Evolutionary conservation across 2,888 invertebrate species (phyloP), one percentile per base, ranked within the genome.

Genomic region (Tuberolachnus salignus): DNA sequence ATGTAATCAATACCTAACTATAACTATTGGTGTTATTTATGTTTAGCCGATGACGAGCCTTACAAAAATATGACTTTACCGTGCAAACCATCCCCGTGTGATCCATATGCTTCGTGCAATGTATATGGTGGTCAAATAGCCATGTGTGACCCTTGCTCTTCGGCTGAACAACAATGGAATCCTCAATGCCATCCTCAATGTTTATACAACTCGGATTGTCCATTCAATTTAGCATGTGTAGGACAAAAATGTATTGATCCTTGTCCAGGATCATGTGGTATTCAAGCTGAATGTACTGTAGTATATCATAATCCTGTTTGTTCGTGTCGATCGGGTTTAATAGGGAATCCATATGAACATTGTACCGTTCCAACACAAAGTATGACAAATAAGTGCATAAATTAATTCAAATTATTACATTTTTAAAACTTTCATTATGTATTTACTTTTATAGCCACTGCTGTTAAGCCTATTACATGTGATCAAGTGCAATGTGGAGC

Each of bases 131-230:
- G 90, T 83, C 90, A 92, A 84, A 90, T 93, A 57, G 94, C 93
- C 1, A 89, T 94, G 83, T 93, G 94, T 84, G 90, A 92, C 85
- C 88, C 90, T n/a, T 94, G 94, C 84, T 87, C 89, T 83, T 90
- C 91, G 61, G 89, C 90, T 1, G 89, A 90, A 82, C 89, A 90
- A 53, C 87, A 88, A 63, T 90, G 90, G 82, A 91, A 91, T 85
- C 91, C 92, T 42, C 88, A 89, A 49, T 94, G 94, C 83, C 88
- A 92, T 84, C 94, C 94, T 49, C 94, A 94, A 86, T 95, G 95
- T 86, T 86, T 94, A 70, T 89, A 91, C 19, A 92, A 91, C 84
- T 90, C 92, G 1, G 94, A 94, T 84, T 94, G 94, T 87, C 88
- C 91, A 70, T 92, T 92, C 84, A 88, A 92, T 84, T 90, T 88